Conservation (phyloP, 2,888 invertebrate genomes). For the Eustalomyia histrio region DNA sequence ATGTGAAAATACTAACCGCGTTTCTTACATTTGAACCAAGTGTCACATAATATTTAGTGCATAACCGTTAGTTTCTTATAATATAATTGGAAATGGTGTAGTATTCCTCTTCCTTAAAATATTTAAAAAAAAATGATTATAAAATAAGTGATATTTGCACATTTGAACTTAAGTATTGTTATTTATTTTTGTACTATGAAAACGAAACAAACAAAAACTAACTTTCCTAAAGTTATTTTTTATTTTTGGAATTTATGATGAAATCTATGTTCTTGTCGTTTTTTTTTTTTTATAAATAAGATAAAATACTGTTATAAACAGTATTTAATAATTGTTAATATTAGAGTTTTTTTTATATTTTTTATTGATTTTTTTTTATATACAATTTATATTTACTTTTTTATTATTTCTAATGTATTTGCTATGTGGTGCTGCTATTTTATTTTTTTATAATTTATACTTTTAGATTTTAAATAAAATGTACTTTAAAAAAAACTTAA, state of each 20-base stretch:
- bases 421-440: conserved; percentile 53
- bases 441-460: conserved; percentile 37
- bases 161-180: conserved; percentile 66
- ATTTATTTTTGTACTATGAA: conserved; percentile 64
- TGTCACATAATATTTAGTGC: too few relatives aligned
- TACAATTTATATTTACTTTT: conserved; percentile 23
- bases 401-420: conserved; percentile 41
- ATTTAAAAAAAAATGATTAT: conserved; percentile 47
- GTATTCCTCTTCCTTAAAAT: conserved; percentile 41
- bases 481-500: conserved; percentile 50
- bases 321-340: conserved; percentile 55
- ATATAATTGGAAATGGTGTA: not conserved
- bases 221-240: conserved; percentile 45
- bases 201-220: conserved; percentile 24
- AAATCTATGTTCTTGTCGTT: conserved; percentile 61
- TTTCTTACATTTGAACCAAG: too few relatives aligned
- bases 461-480: conserved; percentile 13
- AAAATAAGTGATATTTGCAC: conserved; percentile 63
- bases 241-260: conserved; percentile 56
- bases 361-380: conserved; percentile 40
- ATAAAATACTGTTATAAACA: conserved; percentile 59
- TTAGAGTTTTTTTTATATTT: conserved; percentile 51
- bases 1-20: too few relatives aligned
- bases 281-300: conserved; percentile 42
- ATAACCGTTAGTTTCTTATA: too few relatives aligned